Evolutionary conservation across 2,888 invertebrate species (phyloP).

Genomic region (Diarsia brunnea): DNA sequence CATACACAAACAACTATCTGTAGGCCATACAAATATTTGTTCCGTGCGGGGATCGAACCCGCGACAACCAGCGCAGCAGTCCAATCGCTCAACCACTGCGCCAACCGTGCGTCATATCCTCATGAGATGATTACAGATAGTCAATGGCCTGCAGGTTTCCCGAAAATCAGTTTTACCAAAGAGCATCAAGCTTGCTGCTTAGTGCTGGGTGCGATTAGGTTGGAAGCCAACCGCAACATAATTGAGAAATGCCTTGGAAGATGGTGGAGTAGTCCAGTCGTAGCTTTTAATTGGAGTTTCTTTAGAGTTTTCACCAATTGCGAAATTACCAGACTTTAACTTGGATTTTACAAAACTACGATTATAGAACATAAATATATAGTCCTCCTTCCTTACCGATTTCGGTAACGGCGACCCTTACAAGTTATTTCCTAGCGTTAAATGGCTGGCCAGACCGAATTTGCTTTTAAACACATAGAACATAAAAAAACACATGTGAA

Average conservation of each 20-base stretch:
- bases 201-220: not conserved
- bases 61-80: too few species aligned
- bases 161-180: not conserved
- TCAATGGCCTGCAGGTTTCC: not conserved
- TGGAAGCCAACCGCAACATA: not conserved
- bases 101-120: too few species aligned
- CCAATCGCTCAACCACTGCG: too few species aligned
- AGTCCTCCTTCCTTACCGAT: too few species aligned
- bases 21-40: too few species aligned
- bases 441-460: too few species aligned
- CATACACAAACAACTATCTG: too few species aligned
- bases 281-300: not conserved
- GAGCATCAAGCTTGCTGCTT: not conserved
- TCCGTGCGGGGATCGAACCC: too few species aligned
- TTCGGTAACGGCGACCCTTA: too few species aligned
- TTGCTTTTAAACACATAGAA: too few species aligned
- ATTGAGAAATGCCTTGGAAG: not conserved
- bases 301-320: not conserved
- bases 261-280: not conserved
- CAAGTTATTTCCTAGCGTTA: too few species aligned
- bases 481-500: not conserved
- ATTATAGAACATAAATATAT: too few species aligned
- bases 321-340: not conserved
- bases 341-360: not conserved
- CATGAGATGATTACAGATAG: not conserved